Evolutionary conservation across 1,140 invertebrate genomes (phyloP), one percentile per base, ranked within the genome.

Genomic region (Drosophila jambulina): DNA sequence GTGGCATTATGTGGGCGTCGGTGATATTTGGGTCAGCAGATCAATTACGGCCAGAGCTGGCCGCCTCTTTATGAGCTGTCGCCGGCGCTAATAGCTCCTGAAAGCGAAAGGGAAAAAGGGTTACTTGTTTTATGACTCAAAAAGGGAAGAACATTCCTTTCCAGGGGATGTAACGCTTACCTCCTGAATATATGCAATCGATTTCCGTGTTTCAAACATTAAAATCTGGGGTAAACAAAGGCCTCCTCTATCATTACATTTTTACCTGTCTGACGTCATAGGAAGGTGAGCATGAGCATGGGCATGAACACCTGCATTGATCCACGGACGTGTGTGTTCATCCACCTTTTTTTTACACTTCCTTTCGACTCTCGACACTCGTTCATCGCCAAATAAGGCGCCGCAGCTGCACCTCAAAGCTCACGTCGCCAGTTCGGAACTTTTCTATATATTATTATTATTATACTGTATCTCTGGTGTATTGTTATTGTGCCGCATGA

Each of bases 271-370:
- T 84, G 82, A 80, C 72, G 77, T 72, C 81, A 70, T 32, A 71
- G 46, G 46, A 65, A 64, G 25, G 46, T 40, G 75, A 61, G 45
- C 82, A 79, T 40, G 64, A 57, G 49, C 17, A 19, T 45, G 43
- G 48, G 34, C 78, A 85, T 34, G 69, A 57, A 62, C 83, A 86
- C 83, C 83, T 86, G 83, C 83, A 78, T 71, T 86, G 82, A 85
- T 72, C 75, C 67, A 45, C 61, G 46, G 45, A 65, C 25, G 45
- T 65, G 51, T 57, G 36, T 58, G 51, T 43, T 54, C 36, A 36
- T 36, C 48, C 42, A 59, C 27, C n/a, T 32, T 57, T 75, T 10
- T 27, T 63, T 56, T 38, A 34, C 25, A 86, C 83, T 87, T 87
- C 82, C 82, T 78, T 71, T 76, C 65, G 53, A 58, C 57, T 68